These are phyloP conservation scores for Dermolepida albohirtum DNA, from an alignment of 2,888 invertebrate genomes.

Conservation along the genomic window DNA sequence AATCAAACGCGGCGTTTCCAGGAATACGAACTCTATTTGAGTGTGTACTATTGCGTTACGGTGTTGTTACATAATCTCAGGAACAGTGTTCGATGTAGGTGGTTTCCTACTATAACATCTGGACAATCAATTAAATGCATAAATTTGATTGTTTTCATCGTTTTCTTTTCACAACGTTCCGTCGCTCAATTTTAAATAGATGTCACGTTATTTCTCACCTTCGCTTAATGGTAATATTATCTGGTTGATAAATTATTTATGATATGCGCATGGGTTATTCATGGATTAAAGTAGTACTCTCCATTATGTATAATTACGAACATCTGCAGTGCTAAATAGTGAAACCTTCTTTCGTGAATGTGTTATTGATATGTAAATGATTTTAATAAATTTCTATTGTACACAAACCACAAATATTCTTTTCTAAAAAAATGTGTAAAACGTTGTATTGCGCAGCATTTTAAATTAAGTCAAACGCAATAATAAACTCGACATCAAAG, in stretches of 20 bases:
- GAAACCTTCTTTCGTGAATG: background rate
- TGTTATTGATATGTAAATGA: background rate
- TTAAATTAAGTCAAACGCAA: too few species aligned
- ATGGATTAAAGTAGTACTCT: slow-evolving; percentile 6
- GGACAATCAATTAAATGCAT: slow-evolving; percentile 21
- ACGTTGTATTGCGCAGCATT: too few species aligned
- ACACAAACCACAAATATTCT: too few species aligned
- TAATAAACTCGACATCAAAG: too few species aligned
- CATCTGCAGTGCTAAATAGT: background rate
- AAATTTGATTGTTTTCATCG: background rate
- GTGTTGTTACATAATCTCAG: slow-evolving; percentile 1
- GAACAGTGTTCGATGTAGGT: slow-evolving; percentile 22
- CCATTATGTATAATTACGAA: background rate
- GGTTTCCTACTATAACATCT: slow-evolving; percentile 10
- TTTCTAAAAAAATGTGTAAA: too few species aligned
- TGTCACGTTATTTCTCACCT: slow-evolving; percentile 19
- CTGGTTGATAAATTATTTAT: slow-evolving; percentile 14
- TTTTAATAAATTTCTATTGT: too few species aligned
- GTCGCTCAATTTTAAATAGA: slow-evolving; percentile 4
- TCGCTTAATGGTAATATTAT: slow-evolving; percentile 8
- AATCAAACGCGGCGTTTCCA: slow-evolving; percentile 4
- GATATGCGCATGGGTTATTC: background rate
- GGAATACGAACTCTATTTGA: slow-evolving; percentile 13
- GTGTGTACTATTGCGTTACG: slow-evolving; percentile 1
- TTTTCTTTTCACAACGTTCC: background rate